Percentiles rank a stretch among this genome's conserved stretches.
phyloP scores from a whole-genome alignment of 2,113 vertebrate genomes.

The Progne subis region DNA sequence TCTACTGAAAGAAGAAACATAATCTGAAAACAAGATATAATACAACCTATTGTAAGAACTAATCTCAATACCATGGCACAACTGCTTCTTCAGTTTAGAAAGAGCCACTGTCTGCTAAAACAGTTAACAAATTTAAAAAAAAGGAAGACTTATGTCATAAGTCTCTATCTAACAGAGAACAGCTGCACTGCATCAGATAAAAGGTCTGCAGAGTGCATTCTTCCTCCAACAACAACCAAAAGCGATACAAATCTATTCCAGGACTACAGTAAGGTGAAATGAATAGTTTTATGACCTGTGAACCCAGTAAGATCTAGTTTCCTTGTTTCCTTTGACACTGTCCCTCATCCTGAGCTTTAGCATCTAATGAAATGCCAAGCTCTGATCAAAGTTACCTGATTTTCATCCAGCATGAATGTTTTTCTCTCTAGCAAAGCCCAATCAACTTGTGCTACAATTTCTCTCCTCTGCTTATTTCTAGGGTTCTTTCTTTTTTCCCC shows the following conservation, averaged over 20 bases:
- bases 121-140: not conserved
- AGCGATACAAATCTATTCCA: not conserved
- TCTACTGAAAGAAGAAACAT: not conserved
- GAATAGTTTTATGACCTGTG: not conserved
- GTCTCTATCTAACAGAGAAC: not conserved
- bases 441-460: not conserved
- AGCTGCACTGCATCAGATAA: slow-evolving; percentile 44
- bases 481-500: not conserved
- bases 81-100: slow-evolving; percentile 30
- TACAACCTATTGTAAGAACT: not conserved
- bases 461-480: not conserved
- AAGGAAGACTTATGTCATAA: not conserved
- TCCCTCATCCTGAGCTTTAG: not conserved
- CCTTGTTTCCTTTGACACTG: not conserved
- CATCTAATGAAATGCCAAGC: not conserved
- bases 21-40: not conserved
- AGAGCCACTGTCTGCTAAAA: not conserved
- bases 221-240: slow-evolving; percentile 18
- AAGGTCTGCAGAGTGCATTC: slow-evolving; percentile 4
- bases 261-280: slow-evolving; percentile 29
- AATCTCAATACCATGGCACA: not conserved
- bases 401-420: not conserved
- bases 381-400: not conserved
- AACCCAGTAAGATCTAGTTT: not conserved
- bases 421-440: not conserved